phyloP scores from a whole-genome alignment of 2,888 invertebrate species.

The Zhengitettix transpicula region DNA sequence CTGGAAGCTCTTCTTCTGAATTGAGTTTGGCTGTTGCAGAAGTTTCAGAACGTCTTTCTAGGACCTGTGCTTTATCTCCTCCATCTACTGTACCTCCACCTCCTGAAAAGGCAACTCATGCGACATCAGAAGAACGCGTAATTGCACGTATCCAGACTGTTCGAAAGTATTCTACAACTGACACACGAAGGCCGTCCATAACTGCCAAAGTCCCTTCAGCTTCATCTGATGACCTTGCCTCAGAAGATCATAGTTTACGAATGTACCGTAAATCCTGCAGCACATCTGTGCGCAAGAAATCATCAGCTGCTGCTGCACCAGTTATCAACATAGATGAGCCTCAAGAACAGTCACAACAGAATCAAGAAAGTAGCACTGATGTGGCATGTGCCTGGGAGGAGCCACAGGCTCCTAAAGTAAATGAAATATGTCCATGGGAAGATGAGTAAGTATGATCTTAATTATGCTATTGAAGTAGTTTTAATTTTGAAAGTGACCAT shows the following conservation, averaged over 20 bases:
- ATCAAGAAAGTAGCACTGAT: not conserved
- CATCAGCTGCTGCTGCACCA: conserved; percentile 27
- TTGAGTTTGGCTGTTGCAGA: conserved; percentile 39
- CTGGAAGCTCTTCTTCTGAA: conserved; percentile 60
- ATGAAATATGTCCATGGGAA: conserved; percentile 88
- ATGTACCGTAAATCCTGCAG: conserved; percentile 13
- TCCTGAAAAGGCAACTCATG: conserved; percentile 24
- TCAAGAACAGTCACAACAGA: conserved; percentile 1
- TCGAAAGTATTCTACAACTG: conserved; percentile 23
- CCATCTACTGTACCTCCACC: conserved; percentile 26
- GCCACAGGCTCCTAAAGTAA: conserved; percentile 21
- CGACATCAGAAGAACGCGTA: conserved; percentile 16
- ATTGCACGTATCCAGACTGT: conserved; percentile 15
- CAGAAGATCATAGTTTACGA: conserved; percentile 5
- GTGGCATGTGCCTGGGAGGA: conserved; percentile 3
- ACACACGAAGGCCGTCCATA: conserved; percentile 26
- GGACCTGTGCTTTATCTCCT: conserved; percentile 43
- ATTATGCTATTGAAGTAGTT: too few relatives aligned
- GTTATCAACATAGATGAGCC: conserved; percentile 49
- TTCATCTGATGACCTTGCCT: conserved; percentile 29
- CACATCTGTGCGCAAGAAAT: conserved; percentile 23
- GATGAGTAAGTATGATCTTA: conserved; percentile 65
- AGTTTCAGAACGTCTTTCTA: conserved; percentile 40
- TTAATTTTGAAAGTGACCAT: too few relatives aligned
- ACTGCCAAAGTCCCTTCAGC: conserved; percentile 18